phyloP scores from a whole-genome alignment of 2,888 invertebrate genomes.

The Euphydryas editha region DNA sequence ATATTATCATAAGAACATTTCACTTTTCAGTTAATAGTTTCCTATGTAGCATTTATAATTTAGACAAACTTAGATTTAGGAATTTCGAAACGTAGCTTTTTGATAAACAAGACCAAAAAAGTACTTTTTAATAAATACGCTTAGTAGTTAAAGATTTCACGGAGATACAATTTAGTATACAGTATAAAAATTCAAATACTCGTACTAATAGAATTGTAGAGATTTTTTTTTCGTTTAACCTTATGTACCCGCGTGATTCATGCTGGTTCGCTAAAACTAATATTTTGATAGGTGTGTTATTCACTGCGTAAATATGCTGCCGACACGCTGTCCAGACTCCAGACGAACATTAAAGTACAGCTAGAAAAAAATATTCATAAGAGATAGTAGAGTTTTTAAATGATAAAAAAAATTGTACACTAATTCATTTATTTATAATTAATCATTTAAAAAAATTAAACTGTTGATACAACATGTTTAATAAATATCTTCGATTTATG shows the following conservation, averaged over 20 bases:
- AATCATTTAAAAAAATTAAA: background rate
- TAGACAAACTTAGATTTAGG: no score
- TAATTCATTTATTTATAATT: no score
- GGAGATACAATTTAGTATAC: no score
- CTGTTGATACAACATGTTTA: background rate
- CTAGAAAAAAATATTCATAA: slow-evolving; percentile 11
- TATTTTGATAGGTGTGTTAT: slow-evolving; percentile 46
- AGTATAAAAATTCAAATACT: no score
- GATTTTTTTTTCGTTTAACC: slow-evolving; percentile 27
- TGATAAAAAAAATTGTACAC: background rate
- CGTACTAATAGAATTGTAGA: background rate
- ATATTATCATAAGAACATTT: no score
- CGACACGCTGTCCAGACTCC: slow-evolving; percentile 68
- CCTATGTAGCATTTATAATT: no score
- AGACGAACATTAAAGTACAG: slow-evolving; percentile 49
- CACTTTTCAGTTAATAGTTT: no score
- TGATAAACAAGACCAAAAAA: no score
- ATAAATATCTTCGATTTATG: slow-evolving; percentile 4
- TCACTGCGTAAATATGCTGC: slow-evolving; percentile 51
- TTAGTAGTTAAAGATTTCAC: no score
- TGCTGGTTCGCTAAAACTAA: slow-evolving; percentile 33
- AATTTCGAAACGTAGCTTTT: no score
- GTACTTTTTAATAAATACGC: no score
- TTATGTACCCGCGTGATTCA: slow-evolving; percentile 28
- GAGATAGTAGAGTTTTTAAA: background rate